Percentiles rank a stretch among this genome's conserved stretches.
Conservation (phyloP, 2,797 vertebrate genomes). For the Eremophila alpestris region DNA sequence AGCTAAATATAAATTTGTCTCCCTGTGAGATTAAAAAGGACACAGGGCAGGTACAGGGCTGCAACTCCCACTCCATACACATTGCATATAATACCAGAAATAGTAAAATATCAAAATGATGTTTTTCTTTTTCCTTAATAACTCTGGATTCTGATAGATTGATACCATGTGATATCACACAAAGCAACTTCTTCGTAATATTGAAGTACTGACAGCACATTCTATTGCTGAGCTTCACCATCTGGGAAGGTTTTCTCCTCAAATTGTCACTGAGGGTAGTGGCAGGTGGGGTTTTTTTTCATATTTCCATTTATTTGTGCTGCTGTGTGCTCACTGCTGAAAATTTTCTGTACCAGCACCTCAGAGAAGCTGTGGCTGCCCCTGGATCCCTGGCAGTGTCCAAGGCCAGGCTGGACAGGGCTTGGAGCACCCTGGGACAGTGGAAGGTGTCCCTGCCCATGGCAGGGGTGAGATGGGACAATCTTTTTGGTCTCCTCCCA, state of each 20-base stretch:
- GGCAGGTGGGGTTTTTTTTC: not conserved
- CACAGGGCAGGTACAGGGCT: not conserved
- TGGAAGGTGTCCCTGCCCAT: not conserved
- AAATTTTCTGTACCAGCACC: not conserved
- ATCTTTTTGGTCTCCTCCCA: fast-evolving
- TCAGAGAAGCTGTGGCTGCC: not conserved
- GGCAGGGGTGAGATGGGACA: fast-evolving
- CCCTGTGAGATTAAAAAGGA: not conserved
- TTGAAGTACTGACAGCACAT: not conserved
- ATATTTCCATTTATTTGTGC: not conserved
- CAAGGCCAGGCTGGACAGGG: fast-evolving
- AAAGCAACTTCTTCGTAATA: not conserved
- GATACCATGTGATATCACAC: not conserved
- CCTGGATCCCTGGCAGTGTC: not conserved
- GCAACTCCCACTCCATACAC: not conserved
- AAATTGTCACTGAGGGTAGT: too few species aligned
- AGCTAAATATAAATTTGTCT: not conserved
- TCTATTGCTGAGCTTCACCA: not conserved
- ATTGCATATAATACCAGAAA: not conserved
- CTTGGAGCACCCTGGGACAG: fast-evolving
- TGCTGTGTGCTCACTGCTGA: not conserved
- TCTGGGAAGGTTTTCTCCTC: not conserved
- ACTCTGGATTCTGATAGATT: not conserved
- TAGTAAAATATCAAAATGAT: not conserved
- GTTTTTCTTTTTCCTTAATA: fast-evolving